Evolutionary conservation across 2,888 invertebrate genomes (phyloP).

Genomic region (Pseudanteris insignis): DNA sequence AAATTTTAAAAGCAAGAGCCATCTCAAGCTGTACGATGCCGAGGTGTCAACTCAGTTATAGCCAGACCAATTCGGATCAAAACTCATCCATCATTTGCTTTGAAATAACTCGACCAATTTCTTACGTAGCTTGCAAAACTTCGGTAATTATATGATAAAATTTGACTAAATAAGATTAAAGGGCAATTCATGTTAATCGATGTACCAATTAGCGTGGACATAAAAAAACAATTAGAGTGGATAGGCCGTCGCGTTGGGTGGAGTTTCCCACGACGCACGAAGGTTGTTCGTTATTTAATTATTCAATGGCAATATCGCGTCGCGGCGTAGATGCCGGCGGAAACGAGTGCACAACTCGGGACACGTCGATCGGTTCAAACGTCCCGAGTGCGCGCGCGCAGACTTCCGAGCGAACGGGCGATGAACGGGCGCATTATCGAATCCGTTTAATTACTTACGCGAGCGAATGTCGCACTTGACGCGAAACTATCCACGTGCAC

Average conservation of each 20-base stretch:
- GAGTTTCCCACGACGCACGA: slow-evolving; percentile 39
- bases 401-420: slow-evolving; percentile 34
- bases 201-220: slow-evolving; percentile 27
- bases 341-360: slow-evolving; percentile 25
- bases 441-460: slow-evolving; percentile 37
- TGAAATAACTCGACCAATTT: slow-evolving; percentile 20
- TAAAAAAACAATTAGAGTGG: slow-evolving; percentile 35
- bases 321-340: slow-evolving; percentile 42
- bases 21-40: slow-evolving; percentile 54
- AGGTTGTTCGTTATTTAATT: slow-evolving; percentile 37
- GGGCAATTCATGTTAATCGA: slow-evolving; percentile 14
- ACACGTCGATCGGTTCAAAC: slow-evolving; percentile 5
- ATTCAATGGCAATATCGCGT: slow-evolving; percentile 43
- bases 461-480: slow-evolving; percentile 51
- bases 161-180: neutral
- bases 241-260: slow-evolving; percentile 25
- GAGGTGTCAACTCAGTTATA: slow-evolving; percentile 50
- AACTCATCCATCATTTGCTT: slow-evolving; percentile 27
- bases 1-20: slow-evolving; percentile 31
- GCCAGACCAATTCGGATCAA: slow-evolving; percentile 54
- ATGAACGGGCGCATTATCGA: slow-evolving; percentile 27
- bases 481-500: slow-evolving; percentile 47
- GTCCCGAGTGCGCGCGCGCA: slow-evolving; percentile 5
- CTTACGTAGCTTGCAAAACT: slow-evolving; percentile 6
- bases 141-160: too few relatives aligned